phyloP scores from a whole-genome alignment of 2,113 vertebrate genomes.

The Sapajus apella region DNA sequence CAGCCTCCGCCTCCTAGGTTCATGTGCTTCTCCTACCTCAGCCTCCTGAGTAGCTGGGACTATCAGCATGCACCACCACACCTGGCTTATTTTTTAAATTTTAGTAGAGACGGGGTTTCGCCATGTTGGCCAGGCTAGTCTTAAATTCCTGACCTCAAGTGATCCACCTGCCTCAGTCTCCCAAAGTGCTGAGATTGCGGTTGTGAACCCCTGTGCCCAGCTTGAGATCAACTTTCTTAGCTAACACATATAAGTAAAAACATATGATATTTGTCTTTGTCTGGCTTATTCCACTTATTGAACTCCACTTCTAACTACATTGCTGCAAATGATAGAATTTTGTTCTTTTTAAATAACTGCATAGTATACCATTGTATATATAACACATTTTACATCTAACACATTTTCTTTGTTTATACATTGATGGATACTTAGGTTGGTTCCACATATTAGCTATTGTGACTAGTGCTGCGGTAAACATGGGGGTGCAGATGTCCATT shows the following conservation, averaged over 20 bases:
- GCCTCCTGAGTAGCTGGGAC: too few species aligned
- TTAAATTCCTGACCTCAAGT: too few species aligned
- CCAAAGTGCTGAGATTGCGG: too few species aligned
- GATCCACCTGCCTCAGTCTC: too few species aligned
- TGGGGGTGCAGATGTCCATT: background rate
- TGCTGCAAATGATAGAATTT: background rate
- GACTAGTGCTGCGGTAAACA: background rate
- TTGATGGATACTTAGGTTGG: background rate
- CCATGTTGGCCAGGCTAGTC: too few species aligned
- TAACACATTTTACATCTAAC: background rate
- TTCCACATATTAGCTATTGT: background rate
- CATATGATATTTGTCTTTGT: background rate
- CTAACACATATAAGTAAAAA: background rate
- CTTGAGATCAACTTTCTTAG: background rate
- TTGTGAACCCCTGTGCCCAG: too few species aligned
- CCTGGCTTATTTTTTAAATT: too few species aligned
- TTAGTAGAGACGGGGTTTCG: too few species aligned
- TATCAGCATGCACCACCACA: too few species aligned
- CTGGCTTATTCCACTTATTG: background rate
- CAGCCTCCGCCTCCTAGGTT: too few species aligned
- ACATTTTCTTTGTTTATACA: background rate
- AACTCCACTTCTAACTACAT: background rate
- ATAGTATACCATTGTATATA: background rate
- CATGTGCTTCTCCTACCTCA: too few species aligned
- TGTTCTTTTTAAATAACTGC: background rate